Evolutionary conservation across 2,113 vertebrate genomes (phyloP), one percentile per base, ranked within the genome.

Genomic region (Gadus chalcogrammus): DNA sequence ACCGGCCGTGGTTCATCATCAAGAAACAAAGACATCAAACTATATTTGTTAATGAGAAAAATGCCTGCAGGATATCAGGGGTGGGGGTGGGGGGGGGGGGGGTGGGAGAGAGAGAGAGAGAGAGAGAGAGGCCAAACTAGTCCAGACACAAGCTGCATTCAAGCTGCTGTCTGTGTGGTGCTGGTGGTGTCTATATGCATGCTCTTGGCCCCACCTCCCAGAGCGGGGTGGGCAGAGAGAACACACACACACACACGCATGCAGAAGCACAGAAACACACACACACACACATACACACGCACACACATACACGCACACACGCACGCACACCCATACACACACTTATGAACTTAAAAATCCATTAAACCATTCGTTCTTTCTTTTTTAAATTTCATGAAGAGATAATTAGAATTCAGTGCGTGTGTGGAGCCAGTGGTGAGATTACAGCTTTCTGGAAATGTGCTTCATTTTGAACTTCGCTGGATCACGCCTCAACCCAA

Each of bases 21-120:
- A 87, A 80, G 85, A 93, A 93, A 93, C 86, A 92, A 92, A 93
- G 91, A 92, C 90, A 92, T 92, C 91, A 91, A 91, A 91, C 90
- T 88, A 91, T 92, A 92, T 92, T 92, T 93, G 90, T 93, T 93
- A 92, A 92, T 92, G 91, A 93, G 90, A 90, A 91, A 90, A 90
- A 91, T 91, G 89, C 90, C 92, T 92, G 79, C 83, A 91, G 90
- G 90, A 93, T 91, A 92, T 92, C 88, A 89, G 88, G 77, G 89
- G 85, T 81, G 81, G 82, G 72, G 76, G 67, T 65, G 71, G 79
- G 74, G 55, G 13, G 55, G 20, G 20, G n/a, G 20, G 20, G 20
- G 20, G 20, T 20, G 20, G 20, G 20, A 56, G 55, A 56, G 55
- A 6, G 55, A 56, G 55, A 56, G 55, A 6, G 55, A 56, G 55